Percentiles rank a stretch among this genome's conserved stretches.
Evolutionary conservation across 2,888 invertebrate species (phyloP).

Genomic region (Metalampra italica): DNA sequence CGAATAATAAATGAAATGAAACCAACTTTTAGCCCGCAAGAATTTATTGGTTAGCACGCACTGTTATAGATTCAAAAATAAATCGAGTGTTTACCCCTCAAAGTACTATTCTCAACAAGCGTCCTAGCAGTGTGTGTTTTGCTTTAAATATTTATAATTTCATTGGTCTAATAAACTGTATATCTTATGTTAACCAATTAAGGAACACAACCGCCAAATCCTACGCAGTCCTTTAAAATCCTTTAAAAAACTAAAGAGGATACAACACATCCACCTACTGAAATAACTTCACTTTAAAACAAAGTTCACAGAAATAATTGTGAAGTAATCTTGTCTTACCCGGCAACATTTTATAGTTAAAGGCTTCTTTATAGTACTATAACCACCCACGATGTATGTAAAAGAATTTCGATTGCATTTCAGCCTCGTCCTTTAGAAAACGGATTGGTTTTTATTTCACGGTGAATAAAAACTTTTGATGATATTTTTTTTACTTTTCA

Average conservation of each 20-base stretch:
- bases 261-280: conserved; percentile 15
- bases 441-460: conserved; percentile 19
- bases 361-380: conserved; percentile 8
- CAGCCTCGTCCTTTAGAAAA: conserved; percentile 9
- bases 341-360: conserved; percentile 11
- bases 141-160: too few species aligned
- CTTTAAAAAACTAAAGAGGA: conserved; percentile 14
- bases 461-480: neutral
- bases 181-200: too few species aligned
- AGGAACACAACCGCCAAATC: too few species aligned
- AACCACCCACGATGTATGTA: conserved; percentile 38
- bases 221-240: too few species aligned
- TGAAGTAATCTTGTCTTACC: neutral
- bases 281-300: conserved; percentile 14
- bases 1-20: too few species aligned
- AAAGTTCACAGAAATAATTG: neutral
- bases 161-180: too few species aligned
- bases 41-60: too few species aligned
- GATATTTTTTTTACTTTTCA: neutral
- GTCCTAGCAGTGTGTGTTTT: too few species aligned
- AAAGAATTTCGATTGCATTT: conserved; percentile 22
- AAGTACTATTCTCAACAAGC: too few species aligned
- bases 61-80: too few species aligned
- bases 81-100: too few species aligned
- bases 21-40: too few species aligned